Evolutionary conservation across 2,888 invertebrate genomes (phyloP).

Genomic region (Ectemnius cavifrons): DNA sequence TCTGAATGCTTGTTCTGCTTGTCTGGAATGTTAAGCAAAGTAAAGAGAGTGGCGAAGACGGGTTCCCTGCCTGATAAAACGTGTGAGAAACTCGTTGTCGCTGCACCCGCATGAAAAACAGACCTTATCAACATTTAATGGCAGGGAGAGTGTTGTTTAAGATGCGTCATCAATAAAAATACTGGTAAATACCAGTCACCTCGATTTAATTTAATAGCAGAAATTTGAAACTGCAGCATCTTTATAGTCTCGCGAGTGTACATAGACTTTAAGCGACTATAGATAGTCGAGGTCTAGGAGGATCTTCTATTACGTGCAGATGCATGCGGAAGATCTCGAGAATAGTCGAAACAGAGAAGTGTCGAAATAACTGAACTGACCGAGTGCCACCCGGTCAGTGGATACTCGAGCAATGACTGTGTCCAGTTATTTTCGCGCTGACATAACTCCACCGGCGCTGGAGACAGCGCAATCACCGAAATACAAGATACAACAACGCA

Average conservation of each 20-base stretch:
- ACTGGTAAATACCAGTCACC: too few relatives aligned
- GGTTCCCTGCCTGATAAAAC: not conserved
- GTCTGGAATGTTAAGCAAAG: not conserved
- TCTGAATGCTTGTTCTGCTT: constrained; percentile 1
- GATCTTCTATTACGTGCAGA: too few relatives aligned
- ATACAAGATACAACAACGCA: too few relatives aligned
- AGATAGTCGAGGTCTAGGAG: too few relatives aligned
- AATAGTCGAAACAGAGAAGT: constrained; percentile 29
- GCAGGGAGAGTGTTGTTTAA: too few relatives aligned
- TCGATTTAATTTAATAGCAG: too few relatives aligned
- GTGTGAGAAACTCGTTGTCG: not conserved
- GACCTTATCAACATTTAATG: too few relatives aligned
- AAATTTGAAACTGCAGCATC: too few relatives aligned
- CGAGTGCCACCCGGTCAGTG: constrained; percentile 26
- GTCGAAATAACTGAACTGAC: constrained; percentile 48
- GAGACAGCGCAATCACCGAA: constrained; percentile 16
- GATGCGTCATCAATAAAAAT: too few relatives aligned
- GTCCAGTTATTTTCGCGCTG: constrained; percentile 37
- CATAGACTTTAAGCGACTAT: too few relatives aligned
- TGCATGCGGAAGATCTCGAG: constrained; percentile 30
- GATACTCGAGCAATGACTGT: constrained; percentile 37
- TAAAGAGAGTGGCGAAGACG: not conserved
- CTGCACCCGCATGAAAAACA: not conserved
- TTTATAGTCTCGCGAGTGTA: too few relatives aligned
- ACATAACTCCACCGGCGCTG: constrained; percentile 18